Evolutionary conservation across 2,113 vertebrate genomes (phyloP).

Genomic region (Protobothrops mucrosquamatus): DNA sequence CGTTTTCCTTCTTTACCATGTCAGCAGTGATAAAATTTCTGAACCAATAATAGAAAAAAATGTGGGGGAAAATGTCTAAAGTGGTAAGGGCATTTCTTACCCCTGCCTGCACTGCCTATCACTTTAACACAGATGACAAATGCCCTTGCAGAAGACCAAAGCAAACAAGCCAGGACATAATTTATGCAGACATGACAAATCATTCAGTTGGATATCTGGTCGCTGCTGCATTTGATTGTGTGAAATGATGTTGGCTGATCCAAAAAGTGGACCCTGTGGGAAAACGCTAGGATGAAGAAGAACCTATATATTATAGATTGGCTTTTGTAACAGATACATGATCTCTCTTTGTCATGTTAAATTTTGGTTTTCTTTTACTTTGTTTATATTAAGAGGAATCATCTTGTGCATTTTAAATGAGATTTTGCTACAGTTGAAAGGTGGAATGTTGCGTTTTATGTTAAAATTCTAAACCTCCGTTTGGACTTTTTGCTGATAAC

Average conservation of each 20-base stretch:
- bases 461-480: too few relatives aligned
- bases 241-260: background rate
- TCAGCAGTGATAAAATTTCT: too few relatives aligned
- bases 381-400: too few relatives aligned
- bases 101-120: background rate
- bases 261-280: background rate
- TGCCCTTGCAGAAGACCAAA: background rate
- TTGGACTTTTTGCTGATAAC: too few relatives aligned
- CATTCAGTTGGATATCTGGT: background rate
- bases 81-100: background rate
- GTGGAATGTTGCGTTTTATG: too few relatives aligned
- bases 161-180: background rate
- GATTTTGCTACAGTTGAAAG: too few relatives aligned
- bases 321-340: background rate
- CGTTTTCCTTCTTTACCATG: too few relatives aligned
- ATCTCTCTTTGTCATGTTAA: too few relatives aligned
- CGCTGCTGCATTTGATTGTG: background rate
- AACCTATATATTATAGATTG: background rate
- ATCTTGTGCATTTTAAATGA: too few relatives aligned
- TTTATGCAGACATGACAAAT: background rate
- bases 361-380: too few relatives aligned
- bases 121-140: background rate
- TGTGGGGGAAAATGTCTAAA: background rate
- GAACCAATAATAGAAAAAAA: too few relatives aligned
- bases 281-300: background rate